Conservation (phyloP, 2,888 invertebrate genomes). For the Malthinus seriepunctatus region DNA sequence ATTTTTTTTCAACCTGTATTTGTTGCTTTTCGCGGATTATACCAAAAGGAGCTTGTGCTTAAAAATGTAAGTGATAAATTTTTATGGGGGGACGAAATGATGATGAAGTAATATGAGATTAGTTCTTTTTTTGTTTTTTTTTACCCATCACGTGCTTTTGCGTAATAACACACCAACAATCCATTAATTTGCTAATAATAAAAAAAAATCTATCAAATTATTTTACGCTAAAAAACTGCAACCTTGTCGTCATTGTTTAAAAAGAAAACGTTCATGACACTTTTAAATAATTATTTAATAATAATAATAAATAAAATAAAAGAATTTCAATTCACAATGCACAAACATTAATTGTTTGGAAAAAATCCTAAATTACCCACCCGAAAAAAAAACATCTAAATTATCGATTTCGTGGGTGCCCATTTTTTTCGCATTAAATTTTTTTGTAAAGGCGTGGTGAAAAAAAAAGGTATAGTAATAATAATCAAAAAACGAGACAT, state of each 20-base stretch:
- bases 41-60: slow-evolving; percentile 17
- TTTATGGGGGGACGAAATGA: slow-evolving; percentile 27
- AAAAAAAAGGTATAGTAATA: no score
- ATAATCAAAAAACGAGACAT: slow-evolving; percentile 1
- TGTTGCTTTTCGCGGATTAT: slow-evolving; percentile 27
- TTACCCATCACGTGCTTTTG: slow-evolving; percentile 1
- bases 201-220: slow-evolving; percentile 3
- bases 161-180: neutral
- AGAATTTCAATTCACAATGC: no score
- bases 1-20: slow-evolving; percentile 29
- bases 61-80: slow-evolving; percentile 28
- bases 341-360: no score
- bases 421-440: neutral
- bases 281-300: slow-evolving; percentile 2
- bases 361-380: no score
- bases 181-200: neutral
- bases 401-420: no score
- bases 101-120: slow-evolving; percentile 25
- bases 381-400: no score
- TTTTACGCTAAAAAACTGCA: neutral
- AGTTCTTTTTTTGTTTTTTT: slow-evolving; percentile 11
- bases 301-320: neutral
- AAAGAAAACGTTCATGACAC: slow-evolving; percentile 3
- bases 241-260: slow-evolving; percentile 2
- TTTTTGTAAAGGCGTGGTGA: neutral